These are phyloP conservation scores for Urocynchramus pylzowi DNA, from an alignment of 2,113 vertebrate genomes.

Conservation along the genomic window DNA sequence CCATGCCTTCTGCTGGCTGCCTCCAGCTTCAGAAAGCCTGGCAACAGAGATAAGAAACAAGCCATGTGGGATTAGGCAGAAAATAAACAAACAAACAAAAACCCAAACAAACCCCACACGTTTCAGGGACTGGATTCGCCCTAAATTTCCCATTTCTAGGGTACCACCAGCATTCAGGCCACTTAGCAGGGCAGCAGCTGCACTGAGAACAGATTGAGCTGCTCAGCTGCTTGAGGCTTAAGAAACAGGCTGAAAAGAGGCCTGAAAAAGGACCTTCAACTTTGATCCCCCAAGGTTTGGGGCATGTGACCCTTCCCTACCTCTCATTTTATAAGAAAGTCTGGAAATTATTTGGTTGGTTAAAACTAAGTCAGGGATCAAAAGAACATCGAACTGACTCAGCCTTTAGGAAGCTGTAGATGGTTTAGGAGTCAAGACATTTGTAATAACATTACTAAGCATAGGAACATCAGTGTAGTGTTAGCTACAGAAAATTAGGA, in stretches of 20 bases:
- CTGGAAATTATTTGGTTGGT: not conserved
- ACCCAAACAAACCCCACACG: fast-evolving
- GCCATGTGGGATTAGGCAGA: not conserved
- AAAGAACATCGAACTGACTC: not conserved
- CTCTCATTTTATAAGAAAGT: not conserved
- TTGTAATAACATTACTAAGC: not conserved
- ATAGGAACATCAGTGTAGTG: not conserved
- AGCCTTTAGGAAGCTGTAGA: not conserved
- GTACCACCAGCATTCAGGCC: not conserved
- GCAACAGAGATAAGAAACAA: not conserved
- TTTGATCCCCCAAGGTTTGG: fast-evolving
- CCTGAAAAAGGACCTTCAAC: not conserved
- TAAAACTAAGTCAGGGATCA: not conserved
- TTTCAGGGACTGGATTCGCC: not conserved
- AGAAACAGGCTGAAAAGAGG: not conserved
- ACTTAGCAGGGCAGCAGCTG: fast-evolving
- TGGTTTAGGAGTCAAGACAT: not conserved
- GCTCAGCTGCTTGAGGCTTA: fast-evolving
- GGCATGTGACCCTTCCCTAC: fast-evolving
- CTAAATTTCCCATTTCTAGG: not conserved
- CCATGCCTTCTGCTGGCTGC: not conserved
- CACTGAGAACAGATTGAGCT: not conserved
- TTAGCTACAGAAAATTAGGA: not conserved
- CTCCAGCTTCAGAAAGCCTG: not conserved
- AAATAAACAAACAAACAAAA: not conserved